These are phyloP conservation scores for Alosa sapidissima DNA, from an alignment of 2,797 vertebrate genomes.

Conservation along the genomic window DNA sequence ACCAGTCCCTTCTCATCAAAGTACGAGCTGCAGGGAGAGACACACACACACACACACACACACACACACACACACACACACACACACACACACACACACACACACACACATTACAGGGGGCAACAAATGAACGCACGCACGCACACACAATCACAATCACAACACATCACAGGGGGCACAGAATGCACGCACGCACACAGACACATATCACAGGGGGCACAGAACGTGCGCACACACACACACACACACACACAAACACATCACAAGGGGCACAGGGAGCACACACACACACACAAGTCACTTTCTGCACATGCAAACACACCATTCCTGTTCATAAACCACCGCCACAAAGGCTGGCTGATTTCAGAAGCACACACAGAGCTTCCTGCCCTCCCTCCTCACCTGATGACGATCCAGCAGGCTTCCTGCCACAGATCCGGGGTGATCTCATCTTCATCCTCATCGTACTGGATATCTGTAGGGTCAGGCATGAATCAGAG, in stretches of 20 bases:
- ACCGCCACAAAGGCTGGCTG: no score
- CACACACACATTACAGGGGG: no score
- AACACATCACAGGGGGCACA: no score
- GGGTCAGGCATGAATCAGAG: not conserved
- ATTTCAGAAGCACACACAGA: not conserved
- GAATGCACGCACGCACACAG: no score
- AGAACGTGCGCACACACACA: no score
- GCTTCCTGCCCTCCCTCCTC: slow-evolving; percentile 37
- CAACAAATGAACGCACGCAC: no score
- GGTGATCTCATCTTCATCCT: slow-evolving; percentile 98
- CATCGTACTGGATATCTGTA: slow-evolving; percentile 94
- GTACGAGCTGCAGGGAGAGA: slow-evolving; percentile 79
- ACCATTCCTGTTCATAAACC: no score
- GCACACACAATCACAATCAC: no score
- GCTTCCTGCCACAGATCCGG: slow-evolving; percentile 98
- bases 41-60: not conserved
- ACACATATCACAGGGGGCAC: no score
- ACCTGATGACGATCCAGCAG: slow-evolving; percentile 99
- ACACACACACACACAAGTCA: not conserved
- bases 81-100: no score
- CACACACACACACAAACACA: not conserved
- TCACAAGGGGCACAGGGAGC: not conserved
- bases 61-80: not conserved
- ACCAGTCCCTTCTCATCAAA: slow-evolving; percentile 99
- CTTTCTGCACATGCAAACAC: no score